These are phyloP conservation scores for Rhinoderma darwinii DNA, from an alignment of 2,113 vertebrate species.

Conservation along the genomic window DNA sequence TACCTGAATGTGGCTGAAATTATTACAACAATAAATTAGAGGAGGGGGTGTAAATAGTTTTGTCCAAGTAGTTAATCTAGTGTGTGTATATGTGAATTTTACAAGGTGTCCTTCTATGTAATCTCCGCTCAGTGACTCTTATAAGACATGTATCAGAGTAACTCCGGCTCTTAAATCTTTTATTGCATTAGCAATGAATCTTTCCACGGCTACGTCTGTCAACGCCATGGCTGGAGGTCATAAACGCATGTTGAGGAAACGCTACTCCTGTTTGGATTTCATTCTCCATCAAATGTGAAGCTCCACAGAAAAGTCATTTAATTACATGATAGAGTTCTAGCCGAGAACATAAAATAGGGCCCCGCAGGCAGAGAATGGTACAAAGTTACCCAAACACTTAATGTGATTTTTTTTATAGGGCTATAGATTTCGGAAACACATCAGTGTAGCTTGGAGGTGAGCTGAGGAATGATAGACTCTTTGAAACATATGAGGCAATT, in stretches of 20 bases:
- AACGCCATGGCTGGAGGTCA: background rate
- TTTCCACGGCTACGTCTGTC: background rate
- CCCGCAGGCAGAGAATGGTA: conserved; percentile 2
- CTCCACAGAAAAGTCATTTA: conserved; percentile 45
- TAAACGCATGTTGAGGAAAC: conserved; percentile 7
- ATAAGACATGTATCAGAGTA: background rate
- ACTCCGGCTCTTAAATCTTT: conserved; percentile 5
- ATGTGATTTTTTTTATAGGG: conserved; percentile 38
- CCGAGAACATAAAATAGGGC: conserved; percentile 8
- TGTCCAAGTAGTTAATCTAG: background rate
- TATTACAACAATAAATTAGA: background rate
- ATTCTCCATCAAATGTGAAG: conserved; percentile 9
- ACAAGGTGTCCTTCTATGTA: conserved; percentile 1
- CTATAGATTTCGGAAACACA: conserved; percentile 45
- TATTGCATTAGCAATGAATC: conserved; percentile 9
- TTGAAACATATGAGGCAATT: background rate
- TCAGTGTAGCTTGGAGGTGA: conserved; percentile 36
- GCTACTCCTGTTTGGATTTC: background rate
- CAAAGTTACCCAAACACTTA: conserved; percentile 45
- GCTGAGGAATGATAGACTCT: conserved; percentile 12
- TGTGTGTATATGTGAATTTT: background rate
- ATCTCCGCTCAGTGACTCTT: background rate
- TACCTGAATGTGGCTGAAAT: background rate
- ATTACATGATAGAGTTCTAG: conserved; percentile 49
- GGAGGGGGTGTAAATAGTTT: background rate